phyloP scores from a whole-genome alignment of 2,888 invertebrate genomes.

The Dorcus hopei region DNA sequence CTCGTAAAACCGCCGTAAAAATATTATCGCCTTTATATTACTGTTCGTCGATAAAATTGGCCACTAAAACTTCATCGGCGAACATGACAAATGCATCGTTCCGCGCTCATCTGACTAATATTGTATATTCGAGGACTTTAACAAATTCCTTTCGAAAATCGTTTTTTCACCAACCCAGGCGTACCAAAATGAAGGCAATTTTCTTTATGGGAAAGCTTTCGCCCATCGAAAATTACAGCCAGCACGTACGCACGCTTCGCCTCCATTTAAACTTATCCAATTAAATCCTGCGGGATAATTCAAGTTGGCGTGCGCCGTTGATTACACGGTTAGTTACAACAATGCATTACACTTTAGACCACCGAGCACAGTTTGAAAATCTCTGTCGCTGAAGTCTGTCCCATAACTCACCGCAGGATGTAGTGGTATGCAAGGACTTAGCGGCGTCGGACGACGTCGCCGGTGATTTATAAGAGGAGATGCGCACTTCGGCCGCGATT shows the following conservation, averaged over 20 bases:
- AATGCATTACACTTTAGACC: not conserved
- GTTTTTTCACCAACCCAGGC: no score
- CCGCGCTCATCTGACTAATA: not conserved
- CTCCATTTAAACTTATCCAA: no score
- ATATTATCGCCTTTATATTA: conserved; percentile 34
- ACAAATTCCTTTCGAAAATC: no score
- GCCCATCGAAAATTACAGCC: no score
- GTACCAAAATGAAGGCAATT: no score
- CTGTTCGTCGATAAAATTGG: conserved; percentile 15
- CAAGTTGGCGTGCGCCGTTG: no score
- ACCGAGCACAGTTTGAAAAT: not conserved
- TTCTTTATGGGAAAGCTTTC: no score
- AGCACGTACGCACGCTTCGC: no score
- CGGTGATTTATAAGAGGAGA: conserved; percentile 1
- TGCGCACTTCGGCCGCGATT: not conserved
- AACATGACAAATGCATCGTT: not conserved
- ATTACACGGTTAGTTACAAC: not conserved
- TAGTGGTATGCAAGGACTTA: not conserved
- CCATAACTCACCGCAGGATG: conserved; percentile 1
- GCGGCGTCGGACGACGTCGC: not conserved
- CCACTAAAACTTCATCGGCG: conserved; percentile 23
- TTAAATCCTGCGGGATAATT: no score
- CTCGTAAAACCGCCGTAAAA: conserved; percentile 35
- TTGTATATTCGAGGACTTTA: no score
- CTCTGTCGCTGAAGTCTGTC: not conserved